Percentiles rank a stretch among this genome's conserved stretches.
These are phyloP conservation scores for Australoheros facetus DNA, from an alignment of 2,797 vertebrate genomes.

Conservation along the genomic window DNA sequence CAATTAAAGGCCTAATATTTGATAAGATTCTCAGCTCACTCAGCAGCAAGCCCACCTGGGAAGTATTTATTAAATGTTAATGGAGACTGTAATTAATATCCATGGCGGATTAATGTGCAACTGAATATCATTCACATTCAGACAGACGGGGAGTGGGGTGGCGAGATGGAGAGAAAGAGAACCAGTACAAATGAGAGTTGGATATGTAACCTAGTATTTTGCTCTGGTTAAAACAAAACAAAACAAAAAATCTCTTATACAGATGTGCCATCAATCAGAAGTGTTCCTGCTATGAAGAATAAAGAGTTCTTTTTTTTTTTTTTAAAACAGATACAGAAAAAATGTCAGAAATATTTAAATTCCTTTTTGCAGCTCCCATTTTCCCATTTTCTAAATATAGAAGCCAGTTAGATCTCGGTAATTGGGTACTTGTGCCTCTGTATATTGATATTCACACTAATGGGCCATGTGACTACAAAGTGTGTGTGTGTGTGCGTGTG, in stretches of 20 bases:
- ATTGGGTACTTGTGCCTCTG: constrained; percentile 13
- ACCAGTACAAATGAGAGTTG: constrained; percentile 31
- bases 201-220: constrained; percentile 55
- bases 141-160: constrained; percentile 14
- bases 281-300: constrained; percentile 2
- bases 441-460: constrained; percentile 26
- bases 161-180: constrained; percentile 22
- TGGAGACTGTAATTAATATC: constrained; percentile 84
- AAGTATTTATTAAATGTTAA: constrained; percentile 87
- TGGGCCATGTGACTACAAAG: not conserved
- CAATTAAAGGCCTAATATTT: constrained; percentile 87
- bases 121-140: constrained; percentile 69
- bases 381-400: constrained; percentile 35
- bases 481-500: not conserved
- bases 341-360: constrained; percentile 14
- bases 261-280: constrained; percentile 41
- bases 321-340: not conserved
- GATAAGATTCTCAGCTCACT: constrained; percentile 82
- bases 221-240: constrained; percentile 25
- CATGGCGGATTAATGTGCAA: constrained; percentile 71
- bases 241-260: constrained; percentile 15
- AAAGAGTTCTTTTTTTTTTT: constrained; percentile 16
- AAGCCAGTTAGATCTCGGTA: constrained; percentile 24
- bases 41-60: constrained; percentile 80
- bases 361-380: constrained; percentile 1